Evolutionary conservation across 2,797 vertebrate species (phyloP).

Genomic region (Labroides dimidiatus): DNA sequence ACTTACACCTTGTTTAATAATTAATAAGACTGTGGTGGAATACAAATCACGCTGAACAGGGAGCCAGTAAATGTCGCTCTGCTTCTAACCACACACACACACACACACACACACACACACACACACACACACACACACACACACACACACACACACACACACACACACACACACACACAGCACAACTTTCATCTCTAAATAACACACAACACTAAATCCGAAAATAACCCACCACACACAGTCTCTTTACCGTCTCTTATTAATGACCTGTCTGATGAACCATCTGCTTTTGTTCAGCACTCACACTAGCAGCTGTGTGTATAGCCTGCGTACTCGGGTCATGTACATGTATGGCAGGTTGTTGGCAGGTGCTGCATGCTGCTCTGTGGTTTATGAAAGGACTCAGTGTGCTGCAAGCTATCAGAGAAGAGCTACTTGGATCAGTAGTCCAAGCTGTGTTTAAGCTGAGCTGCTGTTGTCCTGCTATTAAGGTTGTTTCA

Average conservation of each 20-base stretch:
- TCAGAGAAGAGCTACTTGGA: constrained; percentile 10
- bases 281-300: constrained; percentile 61
- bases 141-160: constrained; percentile 23
- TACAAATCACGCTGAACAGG: constrained; percentile 41
- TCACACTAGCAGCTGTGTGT: constrained; percentile 49
- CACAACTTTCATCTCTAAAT: constrained; percentile 69
- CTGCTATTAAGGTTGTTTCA: constrained; percentile 18
- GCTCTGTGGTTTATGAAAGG: constrained; percentile 38
- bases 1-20: constrained; percentile 54
- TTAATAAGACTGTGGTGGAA: constrained; percentile 41
- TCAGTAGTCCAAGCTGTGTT: constrained; percentile 22
- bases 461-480: constrained; percentile 41
- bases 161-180: constrained; percentile 20
- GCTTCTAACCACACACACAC: constrained; percentile 25
- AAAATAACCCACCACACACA: constrained; percentile 65
- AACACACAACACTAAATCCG: constrained; percentile 63
- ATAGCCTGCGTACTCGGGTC: constrained; percentile 22
- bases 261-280: constrained; percentile 65
- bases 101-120: constrained; percentile 22
- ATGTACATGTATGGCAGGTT: constrained; percentile 45
- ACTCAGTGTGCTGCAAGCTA: constrained; percentile 11
- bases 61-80: constrained; percentile 56
- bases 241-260: constrained; percentile 39
- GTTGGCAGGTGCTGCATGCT: constrained; percentile 54
- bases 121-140: constrained; percentile 11